Base-by-base conservation (phyloP, 2,888 invertebrate genomes). In the Lithophane ornitopus region DNA sequence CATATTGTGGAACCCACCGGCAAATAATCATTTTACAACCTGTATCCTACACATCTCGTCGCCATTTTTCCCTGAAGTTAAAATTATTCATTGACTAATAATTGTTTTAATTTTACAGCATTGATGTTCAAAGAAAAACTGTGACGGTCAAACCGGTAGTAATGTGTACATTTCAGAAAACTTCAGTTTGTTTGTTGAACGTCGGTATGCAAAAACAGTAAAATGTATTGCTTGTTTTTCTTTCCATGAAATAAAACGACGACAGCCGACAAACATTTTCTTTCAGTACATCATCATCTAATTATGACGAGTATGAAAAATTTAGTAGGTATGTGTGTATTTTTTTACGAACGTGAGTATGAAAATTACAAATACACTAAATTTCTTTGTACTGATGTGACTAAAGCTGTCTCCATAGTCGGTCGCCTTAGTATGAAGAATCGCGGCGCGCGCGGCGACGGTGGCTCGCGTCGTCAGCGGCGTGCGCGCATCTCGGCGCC, bases 1-100 rank as follows among this genome's bases (percentile, higher is more conserved):
- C 91, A 84, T 89, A 86, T 87, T 91, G 90, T 91, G 93, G 93
- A 93, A 93, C 92, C 91, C 91, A 90, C 91, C 89, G 85, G 86
- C 84, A 89, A 90, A 91, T 90, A 86, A 88, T 88, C 76, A 89
- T 90, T 91, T 92, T 91, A 92, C 90, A 89, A 88, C 88, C 85
- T 39, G 54, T 82, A 81, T 88, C 87, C 88, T 88, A 88, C 88
- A 89, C 69, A 90, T 89, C 88, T 88, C 89, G 85, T 89, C 88
- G 84, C 85, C 71, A 88, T 86, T 86, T 85, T 91, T 88, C 89
- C 74, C 68, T 86, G 89, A 91, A 91, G 70, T 88, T 77, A 81
- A 88, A 68, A 81, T 80, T 87, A 85, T 82, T 78, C 74, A 82
- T 85, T 89, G 81, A 85, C 76, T 90, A 89, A 91, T 90, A 90